Conservation (phyloP, 2,888 invertebrate species). For the Pycnomerus fuliginosus region DNA sequence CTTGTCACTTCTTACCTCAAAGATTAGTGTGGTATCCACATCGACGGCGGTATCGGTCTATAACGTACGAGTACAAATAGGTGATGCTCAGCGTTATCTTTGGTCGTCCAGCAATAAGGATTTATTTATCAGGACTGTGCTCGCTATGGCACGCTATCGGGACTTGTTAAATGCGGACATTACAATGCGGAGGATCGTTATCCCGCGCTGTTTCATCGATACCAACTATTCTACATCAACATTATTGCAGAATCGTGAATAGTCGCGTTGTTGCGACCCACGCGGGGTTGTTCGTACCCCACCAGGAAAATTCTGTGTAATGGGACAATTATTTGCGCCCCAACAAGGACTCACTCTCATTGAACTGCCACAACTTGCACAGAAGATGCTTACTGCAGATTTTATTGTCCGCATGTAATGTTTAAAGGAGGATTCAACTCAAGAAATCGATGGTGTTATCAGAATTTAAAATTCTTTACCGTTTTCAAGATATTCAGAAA, state of each 20-base stretch:
- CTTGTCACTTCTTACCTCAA: no score
- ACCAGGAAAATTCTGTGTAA: no score
- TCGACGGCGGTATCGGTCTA: slow-evolving; percentile 13
- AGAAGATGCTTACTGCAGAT: no score
- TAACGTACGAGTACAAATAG: slow-evolving; percentile 43
- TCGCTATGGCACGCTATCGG: slow-evolving; percentile 44
- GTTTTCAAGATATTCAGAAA: no score
- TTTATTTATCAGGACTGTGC: slow-evolving; percentile 47
- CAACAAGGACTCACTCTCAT: no score
- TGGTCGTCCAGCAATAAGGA: slow-evolving; percentile 46
- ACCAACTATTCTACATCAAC: slow-evolving; percentile 52
- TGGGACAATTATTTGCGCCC: no score
- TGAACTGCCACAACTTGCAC: no score
- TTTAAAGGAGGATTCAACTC: no score
- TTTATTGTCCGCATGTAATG: slow-evolving; percentile 9
- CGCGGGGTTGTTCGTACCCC: slow-evolving; percentile 30
- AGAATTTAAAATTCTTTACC: no score
- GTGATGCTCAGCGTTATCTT: slow-evolving; percentile 46
- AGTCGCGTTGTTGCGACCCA: slow-evolving; percentile 49
- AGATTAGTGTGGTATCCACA: not conserved
- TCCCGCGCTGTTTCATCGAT: slow-evolving; percentile 51
- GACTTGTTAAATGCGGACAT: slow-evolving; percentile 53
- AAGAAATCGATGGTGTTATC: no score
- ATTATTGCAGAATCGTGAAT: slow-evolving; percentile 54
- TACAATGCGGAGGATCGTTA: slow-evolving; percentile 54